phyloP scores from a whole-genome alignment of 2,113 vertebrate species.

The Crotalus horridus region DNA sequence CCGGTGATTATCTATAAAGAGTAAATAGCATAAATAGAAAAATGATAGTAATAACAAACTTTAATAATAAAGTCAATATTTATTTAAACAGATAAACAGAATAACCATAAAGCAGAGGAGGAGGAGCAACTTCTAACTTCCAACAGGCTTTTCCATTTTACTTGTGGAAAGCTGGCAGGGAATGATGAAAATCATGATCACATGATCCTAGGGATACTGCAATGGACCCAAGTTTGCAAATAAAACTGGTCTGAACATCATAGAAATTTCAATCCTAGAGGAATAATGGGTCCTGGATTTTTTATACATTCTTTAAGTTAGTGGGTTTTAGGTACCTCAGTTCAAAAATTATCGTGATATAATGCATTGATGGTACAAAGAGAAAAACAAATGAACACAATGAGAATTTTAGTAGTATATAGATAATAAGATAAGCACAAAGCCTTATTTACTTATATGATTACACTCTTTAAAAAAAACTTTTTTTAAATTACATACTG shows the following conservation, averaged over 20 bases:
- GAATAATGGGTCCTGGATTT: background rate
- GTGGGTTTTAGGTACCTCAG: background rate
- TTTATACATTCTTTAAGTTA: background rate
- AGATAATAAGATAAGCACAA: background rate
- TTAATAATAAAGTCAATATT: background rate
- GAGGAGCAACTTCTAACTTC: background rate
- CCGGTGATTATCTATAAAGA: background rate
- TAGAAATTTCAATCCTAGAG: background rate
- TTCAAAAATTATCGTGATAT: background rate
- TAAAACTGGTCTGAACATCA: background rate
- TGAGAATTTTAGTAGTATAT: background rate
- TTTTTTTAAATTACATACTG: background rate
- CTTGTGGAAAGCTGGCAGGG: background rate
- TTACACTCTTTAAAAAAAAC: background rate
- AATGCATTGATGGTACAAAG: background rate
- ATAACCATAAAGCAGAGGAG: background rate
- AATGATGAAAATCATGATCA: background rate
- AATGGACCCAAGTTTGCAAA: background rate
- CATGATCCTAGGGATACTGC: background rate
- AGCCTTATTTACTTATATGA: background rate
- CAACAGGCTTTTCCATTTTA: background rate
- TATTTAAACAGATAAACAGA: background rate
- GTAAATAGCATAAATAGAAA: background rate
- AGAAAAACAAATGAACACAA: background rate
- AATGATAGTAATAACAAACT: background rate